A percentile compares a stretch with the other conserved stretches of the same genome.
Evolutionary conservation across 2,113 vertebrate species (phyloP).

Genomic region (Enhydra lutris): DNA sequence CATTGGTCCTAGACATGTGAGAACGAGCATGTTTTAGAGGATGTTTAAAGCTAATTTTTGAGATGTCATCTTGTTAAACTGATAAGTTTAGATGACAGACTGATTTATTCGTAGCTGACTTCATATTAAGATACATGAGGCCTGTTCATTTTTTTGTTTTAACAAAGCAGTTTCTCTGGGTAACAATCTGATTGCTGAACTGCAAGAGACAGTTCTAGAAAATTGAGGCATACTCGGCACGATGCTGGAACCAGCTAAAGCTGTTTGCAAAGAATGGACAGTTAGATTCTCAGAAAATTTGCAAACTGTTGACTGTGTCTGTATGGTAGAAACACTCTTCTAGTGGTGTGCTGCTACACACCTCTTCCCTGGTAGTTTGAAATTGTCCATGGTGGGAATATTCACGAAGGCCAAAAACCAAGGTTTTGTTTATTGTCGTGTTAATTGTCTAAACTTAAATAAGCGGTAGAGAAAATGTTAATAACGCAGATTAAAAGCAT

Average conservation of each 20-base stretch:
- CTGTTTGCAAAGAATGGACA: neutral
- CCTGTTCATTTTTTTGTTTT: neutral
- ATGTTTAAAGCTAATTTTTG: neutral
- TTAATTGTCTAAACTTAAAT: neutral
- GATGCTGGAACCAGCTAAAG: neutral
- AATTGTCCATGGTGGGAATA: neutral
- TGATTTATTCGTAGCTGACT: neutral
- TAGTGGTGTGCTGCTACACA: fast-evolving
- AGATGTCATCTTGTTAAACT: conserved; percentile 13
- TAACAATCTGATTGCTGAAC: neutral
- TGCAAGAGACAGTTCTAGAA: neutral
- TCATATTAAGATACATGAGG: neutral
- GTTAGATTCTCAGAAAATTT: neutral
- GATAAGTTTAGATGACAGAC: neutral
- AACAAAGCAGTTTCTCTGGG: neutral
- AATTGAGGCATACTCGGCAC: neutral
- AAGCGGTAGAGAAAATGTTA: neutral
- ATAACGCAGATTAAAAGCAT: neutral
- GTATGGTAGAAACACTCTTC: neutral
- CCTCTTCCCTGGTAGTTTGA: neutral
- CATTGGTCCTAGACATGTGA: neutral
- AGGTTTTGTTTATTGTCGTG: neutral
- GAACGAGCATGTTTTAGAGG: neutral
- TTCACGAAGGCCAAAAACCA: neutral
- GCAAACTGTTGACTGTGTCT: neutral